Evolutionary conservation across 2,113 vertebrate species (phyloP).

Genomic region (Syrrhaptes paradoxus): DNA sequence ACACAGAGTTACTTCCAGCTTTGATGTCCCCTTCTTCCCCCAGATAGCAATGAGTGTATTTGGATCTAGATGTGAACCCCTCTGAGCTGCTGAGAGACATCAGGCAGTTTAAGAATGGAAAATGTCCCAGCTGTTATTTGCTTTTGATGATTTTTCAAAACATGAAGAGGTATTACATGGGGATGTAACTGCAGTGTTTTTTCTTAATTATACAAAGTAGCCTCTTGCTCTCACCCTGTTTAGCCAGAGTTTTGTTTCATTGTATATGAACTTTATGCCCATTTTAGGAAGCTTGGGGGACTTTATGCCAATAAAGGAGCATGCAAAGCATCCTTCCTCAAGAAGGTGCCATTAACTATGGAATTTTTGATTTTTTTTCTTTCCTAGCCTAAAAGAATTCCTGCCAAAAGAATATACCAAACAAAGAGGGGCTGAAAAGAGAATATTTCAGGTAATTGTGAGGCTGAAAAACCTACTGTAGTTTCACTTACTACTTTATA

Average conservation of each 20-base stretch:
- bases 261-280: neutral
- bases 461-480: neutral
- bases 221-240: neutral
- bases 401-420: constrained; percentile 87
- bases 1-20: neutral
- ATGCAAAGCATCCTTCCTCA: neutral
- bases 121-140: neutral
- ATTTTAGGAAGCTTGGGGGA: neutral
- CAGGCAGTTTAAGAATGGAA: neutral
- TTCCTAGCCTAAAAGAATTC: constrained; percentile 82
- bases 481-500: neutral
- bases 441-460: constrained; percentile 82
- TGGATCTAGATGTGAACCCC: neutral
- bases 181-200: neutral
- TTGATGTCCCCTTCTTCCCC: neutral
- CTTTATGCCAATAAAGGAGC: neutral
- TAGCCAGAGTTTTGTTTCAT: neutral
- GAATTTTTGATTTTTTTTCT: neutral
- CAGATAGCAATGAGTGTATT: neutral
- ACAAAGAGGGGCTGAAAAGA: constrained; percentile 84
- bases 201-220: neutral
- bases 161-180: neutral
- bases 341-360: neutral
- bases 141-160: neutral
- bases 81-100: neutral